Evolutionary conservation across 2,888 invertebrate species (phyloP).

Genomic region (Stenodema calcarata): DNA sequence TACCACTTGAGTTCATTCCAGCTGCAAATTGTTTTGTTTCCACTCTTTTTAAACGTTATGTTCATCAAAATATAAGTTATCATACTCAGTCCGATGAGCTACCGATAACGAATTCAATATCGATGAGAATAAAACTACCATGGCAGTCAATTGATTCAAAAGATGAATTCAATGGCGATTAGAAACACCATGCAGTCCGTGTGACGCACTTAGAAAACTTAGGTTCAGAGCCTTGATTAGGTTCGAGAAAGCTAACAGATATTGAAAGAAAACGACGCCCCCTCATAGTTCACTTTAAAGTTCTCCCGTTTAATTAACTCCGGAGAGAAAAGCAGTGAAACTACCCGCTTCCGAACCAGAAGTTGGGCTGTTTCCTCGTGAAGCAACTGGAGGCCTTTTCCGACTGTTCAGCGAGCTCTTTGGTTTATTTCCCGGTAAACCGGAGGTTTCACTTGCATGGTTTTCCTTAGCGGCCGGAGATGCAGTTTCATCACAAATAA

Average conservation of each 20-base stretch:
- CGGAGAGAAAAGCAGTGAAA: background rate
- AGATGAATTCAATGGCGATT: no score
- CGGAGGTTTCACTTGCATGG: constrained; percentile 12
- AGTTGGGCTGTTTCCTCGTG: background rate
- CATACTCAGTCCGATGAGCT: no score
- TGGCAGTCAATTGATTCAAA: no score
- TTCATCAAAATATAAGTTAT: no score
- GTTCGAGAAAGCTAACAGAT: background rate
- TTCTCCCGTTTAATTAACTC: constrained; percentile 22
- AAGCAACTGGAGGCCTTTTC: constrained; percentile 3
- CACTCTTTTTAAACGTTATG: no score
- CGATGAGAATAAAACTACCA: no score
- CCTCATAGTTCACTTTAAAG: constrained; percentile 16
- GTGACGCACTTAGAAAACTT: background rate
- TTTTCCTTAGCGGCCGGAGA: constrained; percentile 3
- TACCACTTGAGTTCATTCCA: no score
- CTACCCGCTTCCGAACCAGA: background rate
- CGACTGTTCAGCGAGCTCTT: background rate
- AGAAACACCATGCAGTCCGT: background rate
- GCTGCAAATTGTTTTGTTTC: no score
- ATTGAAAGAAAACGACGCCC: background rate
- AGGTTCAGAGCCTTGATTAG: background rate
- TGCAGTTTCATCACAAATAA: constrained; percentile 33
- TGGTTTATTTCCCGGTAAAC: constrained; percentile 4
- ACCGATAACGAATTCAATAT: no score